Conservation (phyloP, 2,797 vertebrate genomes). For the Apogon hyalosoma region DNA sequence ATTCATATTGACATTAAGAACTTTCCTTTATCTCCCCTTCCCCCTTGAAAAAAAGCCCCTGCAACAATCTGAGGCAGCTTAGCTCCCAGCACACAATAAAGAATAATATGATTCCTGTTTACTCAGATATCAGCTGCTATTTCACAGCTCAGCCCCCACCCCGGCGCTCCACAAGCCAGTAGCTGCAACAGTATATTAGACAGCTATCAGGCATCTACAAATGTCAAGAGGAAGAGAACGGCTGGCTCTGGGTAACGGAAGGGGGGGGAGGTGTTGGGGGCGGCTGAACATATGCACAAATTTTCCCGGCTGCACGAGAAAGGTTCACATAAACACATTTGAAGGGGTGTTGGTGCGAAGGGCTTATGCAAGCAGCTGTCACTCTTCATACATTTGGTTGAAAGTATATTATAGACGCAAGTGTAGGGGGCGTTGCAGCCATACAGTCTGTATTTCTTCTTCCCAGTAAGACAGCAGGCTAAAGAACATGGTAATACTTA, state of each 20-base stretch:
- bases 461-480: too few species aligned
- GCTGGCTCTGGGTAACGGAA: slow-evolving; percentile 67
- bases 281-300: slow-evolving; percentile 44
- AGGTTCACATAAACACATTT: slow-evolving; percentile 72
- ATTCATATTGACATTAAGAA: slow-evolving; percentile 93
- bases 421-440: not conserved
- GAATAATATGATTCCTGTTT: slow-evolving; percentile 93
- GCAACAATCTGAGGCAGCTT: slow-evolving; percentile 83
- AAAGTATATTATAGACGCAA: slow-evolving; percentile 47
- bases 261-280: not conserved
- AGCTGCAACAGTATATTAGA: slow-evolving; percentile 87
- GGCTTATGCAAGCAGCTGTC: slow-evolving; percentile 57
- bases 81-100: slow-evolving; percentile 88
- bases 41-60: slow-evolving; percentile 78
- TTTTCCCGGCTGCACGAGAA: slow-evolving; percentile 27
- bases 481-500: too few species aligned
- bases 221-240: slow-evolving; percentile 87
- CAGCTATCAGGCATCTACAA: slow-evolving; percentile 92
- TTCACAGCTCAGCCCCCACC: slow-evolving; percentile 72
- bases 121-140: slow-evolving; percentile 93
- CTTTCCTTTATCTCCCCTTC: slow-evolving; percentile 89
- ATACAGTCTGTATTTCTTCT: too few species aligned
- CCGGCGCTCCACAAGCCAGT: slow-evolving; percentile 81
- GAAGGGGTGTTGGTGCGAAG: not conserved
- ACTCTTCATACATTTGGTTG: slow-evolving; percentile 73